Conservation (phyloP, 2,797 vertebrate genomes). For the Rhincodon typus region DNA sequence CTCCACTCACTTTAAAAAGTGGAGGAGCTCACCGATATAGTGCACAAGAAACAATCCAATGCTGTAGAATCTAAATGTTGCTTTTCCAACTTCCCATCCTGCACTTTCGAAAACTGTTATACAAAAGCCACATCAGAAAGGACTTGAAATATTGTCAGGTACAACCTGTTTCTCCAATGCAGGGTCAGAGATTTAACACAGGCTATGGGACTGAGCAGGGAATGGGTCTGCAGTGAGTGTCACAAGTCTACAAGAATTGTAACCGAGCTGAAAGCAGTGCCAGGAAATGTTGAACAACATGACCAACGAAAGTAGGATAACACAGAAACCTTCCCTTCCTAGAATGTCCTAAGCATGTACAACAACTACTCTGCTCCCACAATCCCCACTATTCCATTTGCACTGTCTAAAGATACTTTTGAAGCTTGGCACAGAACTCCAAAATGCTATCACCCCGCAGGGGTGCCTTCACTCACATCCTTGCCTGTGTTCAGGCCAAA, state of each 20-base stretch:
- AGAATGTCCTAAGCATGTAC: background rate
- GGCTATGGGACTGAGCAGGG: background rate
- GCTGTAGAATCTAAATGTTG: background rate
- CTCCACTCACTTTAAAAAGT: too few relatives aligned
- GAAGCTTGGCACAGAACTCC: background rate
- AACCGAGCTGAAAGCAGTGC: background rate
- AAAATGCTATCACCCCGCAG: background rate
- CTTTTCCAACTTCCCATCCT: background rate
- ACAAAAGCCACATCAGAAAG: background rate
- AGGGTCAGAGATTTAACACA: background rate
- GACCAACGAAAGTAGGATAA: background rate
- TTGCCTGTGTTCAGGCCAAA: background rate
- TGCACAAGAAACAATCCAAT: background rate
- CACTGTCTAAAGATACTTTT: background rate
- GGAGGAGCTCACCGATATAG: background rate
- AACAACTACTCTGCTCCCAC: too few relatives aligned
- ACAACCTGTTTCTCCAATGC: background rate
- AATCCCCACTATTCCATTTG: background rate
- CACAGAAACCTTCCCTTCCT: background rate
- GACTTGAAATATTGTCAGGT: background rate
- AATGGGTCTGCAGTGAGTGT: background rate
- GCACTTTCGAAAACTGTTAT: background rate
- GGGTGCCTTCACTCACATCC: background rate
- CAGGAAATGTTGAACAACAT: background rate
- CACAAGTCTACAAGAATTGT: background rate